Evolutionary conservation across 64 coral and sea anemone species (phyloP).

Genomic region (Hydrozoanthus tunicans): DNA sequence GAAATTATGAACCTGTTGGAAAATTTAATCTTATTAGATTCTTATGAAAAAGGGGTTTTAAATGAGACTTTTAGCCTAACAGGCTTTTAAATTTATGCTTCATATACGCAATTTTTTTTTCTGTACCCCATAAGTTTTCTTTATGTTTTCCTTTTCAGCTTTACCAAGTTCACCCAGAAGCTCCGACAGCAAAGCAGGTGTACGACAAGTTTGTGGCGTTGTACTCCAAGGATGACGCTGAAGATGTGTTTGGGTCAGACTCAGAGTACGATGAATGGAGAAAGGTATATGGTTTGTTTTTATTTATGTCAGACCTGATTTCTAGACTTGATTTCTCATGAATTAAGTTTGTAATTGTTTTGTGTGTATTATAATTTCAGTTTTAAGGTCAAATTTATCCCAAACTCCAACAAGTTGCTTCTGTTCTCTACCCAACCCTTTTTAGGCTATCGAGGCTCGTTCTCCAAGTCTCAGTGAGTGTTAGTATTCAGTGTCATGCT

Average conservation of each 20-base stretch:
- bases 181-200: conserved; percentile 56
- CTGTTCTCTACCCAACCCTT: too few species aligned
- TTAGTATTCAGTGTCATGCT: too few species aligned
- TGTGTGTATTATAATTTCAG: background rate
- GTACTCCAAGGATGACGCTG: conserved; percentile 71
- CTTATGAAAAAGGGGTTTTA: too few species aligned
- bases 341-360: background rate
- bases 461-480: too few species aligned
- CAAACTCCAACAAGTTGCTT: too few species aligned
- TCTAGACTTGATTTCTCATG: background rate
- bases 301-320: background rate
- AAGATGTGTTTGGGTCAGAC: conserved; percentile 61
- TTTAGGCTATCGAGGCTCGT: too few species aligned
- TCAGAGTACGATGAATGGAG: conserved; percentile 67
- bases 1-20: too few species aligned
- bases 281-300: conserved; percentile 27
- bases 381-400: too few species aligned
- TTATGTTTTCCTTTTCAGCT: conserved; percentile 31
- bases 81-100: too few species aligned
- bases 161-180: conserved; percentile 2
- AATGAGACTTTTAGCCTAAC: too few species aligned
- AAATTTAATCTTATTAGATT: too few species aligned
- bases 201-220: conserved; percentile 61
- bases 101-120: too few species aligned
- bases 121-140: background rate